Percentiles rank a stretch among this genome's conserved stretches.
These are phyloP conservation scores for Listronotus bonariensis DNA, from an alignment of 1,140 invertebrate species.

Conservation along the genomic window DNA sequence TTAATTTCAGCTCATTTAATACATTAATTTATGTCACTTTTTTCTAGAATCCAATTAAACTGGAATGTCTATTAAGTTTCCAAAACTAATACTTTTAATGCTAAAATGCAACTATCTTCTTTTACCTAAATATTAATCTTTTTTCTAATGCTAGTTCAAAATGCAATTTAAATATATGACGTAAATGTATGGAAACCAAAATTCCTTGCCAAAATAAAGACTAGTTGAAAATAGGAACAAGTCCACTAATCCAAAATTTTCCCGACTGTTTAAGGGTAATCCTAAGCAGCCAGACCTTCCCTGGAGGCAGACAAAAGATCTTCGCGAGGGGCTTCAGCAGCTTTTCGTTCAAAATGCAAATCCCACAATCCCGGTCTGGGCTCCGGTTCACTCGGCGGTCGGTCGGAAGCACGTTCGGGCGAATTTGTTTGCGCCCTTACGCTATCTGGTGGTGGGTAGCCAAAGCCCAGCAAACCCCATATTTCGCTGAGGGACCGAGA, in stretches of 20 bases:
- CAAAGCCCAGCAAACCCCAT: constrained; percentile 63
- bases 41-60: neutral
- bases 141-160: constrained; percentile 3
- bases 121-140: constrained; percentile 3
- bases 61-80: constrained; percentile 8
- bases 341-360: constrained; percentile 55
- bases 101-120: constrained; percentile 21
- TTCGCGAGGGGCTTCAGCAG: constrained; percentile 53
- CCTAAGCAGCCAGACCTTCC: constrained; percentile 60
- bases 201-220: constrained; percentile 37
- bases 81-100: neutral
- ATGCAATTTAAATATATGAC: constrained; percentile 2
- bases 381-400: constrained; percentile 54
- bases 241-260: constrained; percentile 40
- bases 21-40: too few relatives aligned
- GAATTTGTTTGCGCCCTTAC: constrained; percentile 54
- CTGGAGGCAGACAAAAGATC: constrained; percentile 56
- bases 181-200: neutral
- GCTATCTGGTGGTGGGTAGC: constrained; percentile 57
- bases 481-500: constrained; percentile 58
- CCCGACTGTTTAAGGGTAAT: neutral
- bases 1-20: too few relatives aligned
- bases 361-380: constrained; percentile 54
- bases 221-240: constrained; percentile 52
- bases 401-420: constrained; percentile 47